A percentile compares a stretch with the other conserved stretches of the same genome.
phyloP scores from a whole-genome alignment of 2,797 vertebrate species.

The Sorex maritimensis region DNA sequence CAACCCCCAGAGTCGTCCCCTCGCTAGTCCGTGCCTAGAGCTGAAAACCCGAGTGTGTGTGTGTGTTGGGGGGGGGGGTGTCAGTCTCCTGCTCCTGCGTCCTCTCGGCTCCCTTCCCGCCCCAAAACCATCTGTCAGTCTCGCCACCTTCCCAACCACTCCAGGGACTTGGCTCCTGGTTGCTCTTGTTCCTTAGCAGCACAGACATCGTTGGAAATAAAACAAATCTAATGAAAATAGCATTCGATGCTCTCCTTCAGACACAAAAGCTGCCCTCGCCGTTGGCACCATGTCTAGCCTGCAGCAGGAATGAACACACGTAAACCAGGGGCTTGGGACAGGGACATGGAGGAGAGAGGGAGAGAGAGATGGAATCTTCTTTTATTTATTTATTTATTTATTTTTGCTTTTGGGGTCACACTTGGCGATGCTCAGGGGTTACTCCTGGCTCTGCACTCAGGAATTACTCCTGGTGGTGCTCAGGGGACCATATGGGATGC shows the following conservation, averaged over 20 bases:
- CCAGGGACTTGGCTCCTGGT: neutral
- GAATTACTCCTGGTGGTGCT: no score
- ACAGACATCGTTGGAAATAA: constrained; percentile 26
- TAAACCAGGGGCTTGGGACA: neutral
- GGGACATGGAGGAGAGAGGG: neutral
- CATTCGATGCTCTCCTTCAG: neutral
- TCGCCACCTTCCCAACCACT: neutral
- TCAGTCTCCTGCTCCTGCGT: neutral
- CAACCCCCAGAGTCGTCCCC: neutral
- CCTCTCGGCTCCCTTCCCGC: neutral
- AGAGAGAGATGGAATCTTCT: neutral
- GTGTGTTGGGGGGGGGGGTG: neutral
- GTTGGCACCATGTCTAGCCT: constrained; percentile 4
- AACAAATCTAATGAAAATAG: constrained; percentile 70
- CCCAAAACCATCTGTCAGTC: neutral
- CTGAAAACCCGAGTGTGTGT: neutral
- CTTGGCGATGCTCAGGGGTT: no score
- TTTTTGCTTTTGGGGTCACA: no score
- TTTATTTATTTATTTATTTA: no score
- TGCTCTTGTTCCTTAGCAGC: constrained; percentile 35
- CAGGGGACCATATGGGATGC: no score
- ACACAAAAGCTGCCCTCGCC: constrained; percentile 54
- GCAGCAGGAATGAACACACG: neutral
- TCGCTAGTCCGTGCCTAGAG: neutral
- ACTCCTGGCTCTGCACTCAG: no score